Percentiles rank a stretch among this genome's conserved stretches.
These are phyloP conservation scores for Meteorus colon DNA, from an alignment of 2,888 invertebrate genomes.

Conservation along the genomic window DNA sequence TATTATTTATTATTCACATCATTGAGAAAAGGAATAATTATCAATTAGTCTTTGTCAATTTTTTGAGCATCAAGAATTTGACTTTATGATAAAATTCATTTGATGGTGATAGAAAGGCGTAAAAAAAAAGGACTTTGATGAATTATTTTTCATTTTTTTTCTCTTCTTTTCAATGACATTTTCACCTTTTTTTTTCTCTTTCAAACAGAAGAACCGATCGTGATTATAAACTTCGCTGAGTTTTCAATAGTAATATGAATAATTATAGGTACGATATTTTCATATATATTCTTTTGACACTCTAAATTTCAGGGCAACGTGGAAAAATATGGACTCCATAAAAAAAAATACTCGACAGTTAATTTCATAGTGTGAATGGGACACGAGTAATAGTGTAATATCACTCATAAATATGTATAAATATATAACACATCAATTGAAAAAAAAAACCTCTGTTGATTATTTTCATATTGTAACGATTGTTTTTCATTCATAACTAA, in stretches of 20 bases:
- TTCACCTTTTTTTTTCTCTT: no score
- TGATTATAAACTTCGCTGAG: no score
- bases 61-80: no score
- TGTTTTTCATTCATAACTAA: background rate
- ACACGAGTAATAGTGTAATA: background rate
- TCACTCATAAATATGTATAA: background rate
- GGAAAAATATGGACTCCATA: background rate
- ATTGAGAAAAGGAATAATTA: no score
- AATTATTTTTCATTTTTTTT: no score
- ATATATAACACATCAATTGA: background rate
- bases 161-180: no score
- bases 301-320: background rate
- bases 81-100: no score
- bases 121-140: no score
- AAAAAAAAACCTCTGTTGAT: background rate
- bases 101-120: no score
- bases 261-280: background rate
- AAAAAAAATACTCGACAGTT: background rate
- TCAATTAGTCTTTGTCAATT: no score
- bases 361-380: conserved; percentile 5
- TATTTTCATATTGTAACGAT: background rate
- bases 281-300: background rate
- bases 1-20: background rate
- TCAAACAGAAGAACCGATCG: no score
- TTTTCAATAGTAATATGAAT: background rate